Evolutionary conservation across 2,113 vertebrate species (phyloP), one percentile per base, ranked within the genome.

Genomic region (Phodopus roborovskii): DNA sequence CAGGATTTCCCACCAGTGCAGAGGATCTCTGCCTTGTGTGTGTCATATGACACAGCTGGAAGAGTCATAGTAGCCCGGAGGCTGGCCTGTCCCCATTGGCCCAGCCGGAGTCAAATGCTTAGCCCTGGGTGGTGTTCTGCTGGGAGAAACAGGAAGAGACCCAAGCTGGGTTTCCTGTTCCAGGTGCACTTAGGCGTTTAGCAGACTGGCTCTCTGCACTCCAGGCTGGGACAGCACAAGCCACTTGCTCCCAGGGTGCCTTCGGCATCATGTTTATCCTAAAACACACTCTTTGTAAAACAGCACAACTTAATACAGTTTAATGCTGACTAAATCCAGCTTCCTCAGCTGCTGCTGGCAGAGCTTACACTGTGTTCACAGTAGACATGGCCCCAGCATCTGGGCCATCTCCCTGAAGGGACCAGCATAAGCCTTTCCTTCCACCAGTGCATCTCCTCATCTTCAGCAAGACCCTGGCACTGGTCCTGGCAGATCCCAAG

Each of bases 241-340:
- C 92, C 68, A 88, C 92, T 95, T 39, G 56, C 68, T 87, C 33
- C 95, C 58, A 73, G 77, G 9, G 2, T 74, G 92, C 71, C 73
- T 97, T 95, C 4, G 64, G 90, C 94, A 96, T 62, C 3, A 77
- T 97, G 90, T 97, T 98, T 94, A 97, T 95, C 84, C 97, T 97
- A 94, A 95, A 96, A 89, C 75, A 68, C 74, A 87, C n/a, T 95
- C 71, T 97, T 97, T 97, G 81, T 92, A 93, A 82, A 96, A 96
- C n/a, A 91, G 82, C 94, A 96, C 90, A 12, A 96, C 93, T 91
- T 97, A 86, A 97, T 97, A 88, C 97, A 85, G 97, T 97, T 98
- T 97, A 97, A 98, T 98, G 96, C 36, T 89, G 83, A 53, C 96
- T 93, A 98, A 98, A 98, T 97, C 79, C 97, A 94, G 92, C 97